Evolutionary conservation across 2,888 invertebrate genomes (phyloP).

Genomic region (Hirudinaria manillensis): DNA sequence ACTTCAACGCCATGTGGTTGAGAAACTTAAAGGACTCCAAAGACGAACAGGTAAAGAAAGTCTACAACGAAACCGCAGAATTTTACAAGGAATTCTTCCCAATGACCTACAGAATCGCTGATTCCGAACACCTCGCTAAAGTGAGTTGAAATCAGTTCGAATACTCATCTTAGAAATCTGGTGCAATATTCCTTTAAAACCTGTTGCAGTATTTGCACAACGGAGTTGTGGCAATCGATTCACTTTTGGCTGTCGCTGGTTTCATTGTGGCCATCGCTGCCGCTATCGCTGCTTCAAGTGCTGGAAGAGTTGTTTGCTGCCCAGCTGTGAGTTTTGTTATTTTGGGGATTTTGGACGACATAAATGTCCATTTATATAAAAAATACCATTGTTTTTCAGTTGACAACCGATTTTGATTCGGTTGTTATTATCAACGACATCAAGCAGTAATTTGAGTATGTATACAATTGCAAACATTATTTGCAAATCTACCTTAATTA

Average conservation of each 20-base stretch:
- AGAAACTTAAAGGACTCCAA: background rate
- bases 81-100: conserved; percentile 1
- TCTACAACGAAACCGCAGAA: background rate
- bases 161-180: no score
- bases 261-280: background rate
- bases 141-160: background rate
- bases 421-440: no score
- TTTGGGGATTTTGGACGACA: no score
- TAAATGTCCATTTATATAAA: no score
- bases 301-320: background rate
- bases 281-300: background rate
- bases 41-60: background rate
- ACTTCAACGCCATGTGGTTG: background rate
- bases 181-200: no score
- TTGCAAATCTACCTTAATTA: no score
- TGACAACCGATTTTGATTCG: no score
- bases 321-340: background rate
- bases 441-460: no score
- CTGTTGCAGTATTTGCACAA: background rate
- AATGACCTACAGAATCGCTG: background rate
- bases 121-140: background rate
- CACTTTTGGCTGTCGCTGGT: background rate
- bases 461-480: no score
- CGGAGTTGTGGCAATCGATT: background rate
- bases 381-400: no score